Percentiles rank a stretch among this genome's conserved stretches.
Evolutionary conservation across 2,888 invertebrate species (phyloP).

Genomic region (Entomobrya proxima): DNA sequence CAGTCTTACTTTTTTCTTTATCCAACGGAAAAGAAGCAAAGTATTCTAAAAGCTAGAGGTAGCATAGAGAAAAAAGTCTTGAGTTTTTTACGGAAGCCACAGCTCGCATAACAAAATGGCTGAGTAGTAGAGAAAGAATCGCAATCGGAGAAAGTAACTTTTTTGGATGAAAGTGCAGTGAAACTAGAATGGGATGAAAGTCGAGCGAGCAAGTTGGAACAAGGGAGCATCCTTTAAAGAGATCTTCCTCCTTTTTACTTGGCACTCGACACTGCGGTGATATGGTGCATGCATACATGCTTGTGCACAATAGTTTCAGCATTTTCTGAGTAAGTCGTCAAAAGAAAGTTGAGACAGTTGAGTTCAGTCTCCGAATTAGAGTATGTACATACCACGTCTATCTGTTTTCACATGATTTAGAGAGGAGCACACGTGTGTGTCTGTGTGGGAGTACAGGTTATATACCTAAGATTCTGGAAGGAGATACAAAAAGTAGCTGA

Average conservation of each 20-base stretch:
- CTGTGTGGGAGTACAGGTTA: not conserved
- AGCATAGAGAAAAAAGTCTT: not conserved
- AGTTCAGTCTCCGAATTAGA: not conserved
- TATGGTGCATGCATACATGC: not conserved
- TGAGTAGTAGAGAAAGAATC: slow-evolving; percentile 9
- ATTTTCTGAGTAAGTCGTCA: slow-evolving; percentile 41
- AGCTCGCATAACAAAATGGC: slow-evolving; percentile 1
- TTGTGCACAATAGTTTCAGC: not conserved
- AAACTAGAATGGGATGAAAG: slow-evolving; percentile 3
- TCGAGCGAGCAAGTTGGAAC: slow-evolving; percentile 10
- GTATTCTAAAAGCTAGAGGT: not conserved
- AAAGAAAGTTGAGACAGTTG: slow-evolving; percentile 14
- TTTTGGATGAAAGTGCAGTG: slow-evolving; percentile 39
- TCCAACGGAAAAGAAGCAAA: not conserved
- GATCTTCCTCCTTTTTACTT: slow-evolving; percentile 19
- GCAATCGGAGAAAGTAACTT: slow-evolving; percentile 34
- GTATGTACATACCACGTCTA: not conserved
- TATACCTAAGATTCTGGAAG: slow-evolving; percentile 14
- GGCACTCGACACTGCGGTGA: slow-evolving; percentile 31
- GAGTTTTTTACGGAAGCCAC: slow-evolving; percentile 11
- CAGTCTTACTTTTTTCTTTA: slow-evolving; percentile 15
- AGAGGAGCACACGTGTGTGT: not conserved
- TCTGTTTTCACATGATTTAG: not conserved
- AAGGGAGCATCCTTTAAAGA: slow-evolving; percentile 41
- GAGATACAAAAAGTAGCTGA: not conserved